Percentiles rank a stretch among this genome's conserved stretches.
phyloP scores from a whole-genome alignment of 2,888 invertebrate genomes.

The Diaphora mendica region DNA sequence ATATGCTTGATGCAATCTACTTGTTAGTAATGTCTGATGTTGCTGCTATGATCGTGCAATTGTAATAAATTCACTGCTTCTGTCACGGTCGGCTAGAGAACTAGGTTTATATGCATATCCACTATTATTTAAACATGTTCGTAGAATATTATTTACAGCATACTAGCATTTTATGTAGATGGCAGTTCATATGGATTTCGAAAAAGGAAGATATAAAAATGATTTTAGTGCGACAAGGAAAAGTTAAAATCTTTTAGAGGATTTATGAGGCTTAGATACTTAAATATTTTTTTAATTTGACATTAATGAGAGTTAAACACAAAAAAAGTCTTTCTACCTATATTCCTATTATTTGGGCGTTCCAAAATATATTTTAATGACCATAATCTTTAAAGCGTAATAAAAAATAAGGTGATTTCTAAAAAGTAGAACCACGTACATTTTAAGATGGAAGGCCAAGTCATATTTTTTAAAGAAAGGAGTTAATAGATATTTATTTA shows the following conservation, averaged over 20 bases:
- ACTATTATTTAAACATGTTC: neutral
- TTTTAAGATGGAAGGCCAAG: neutral
- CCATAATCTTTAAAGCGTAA: neutral
- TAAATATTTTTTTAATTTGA: neutral
- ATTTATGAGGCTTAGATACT: too few species aligned
- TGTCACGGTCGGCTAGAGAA: slow-evolving; percentile 14
- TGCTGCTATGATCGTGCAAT: slow-evolving; percentile 17
- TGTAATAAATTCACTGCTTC: slow-evolving; percentile 23
- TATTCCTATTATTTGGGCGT: neutral
- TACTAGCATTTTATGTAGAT: neutral
- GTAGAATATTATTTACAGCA: neutral
- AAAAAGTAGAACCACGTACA: neutral
- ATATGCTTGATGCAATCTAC: slow-evolving; percentile 11
- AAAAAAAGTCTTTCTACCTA: neutral
- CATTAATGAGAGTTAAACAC: neutral
- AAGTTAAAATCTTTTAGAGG: neutral
- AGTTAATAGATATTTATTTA: too few species aligned
- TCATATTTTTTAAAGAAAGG: too few species aligned
- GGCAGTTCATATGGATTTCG: neutral
- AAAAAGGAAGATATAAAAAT: neutral
- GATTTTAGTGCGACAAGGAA: neutral
- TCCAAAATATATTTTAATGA: neutral
- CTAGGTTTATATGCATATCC: slow-evolving; percentile 14
- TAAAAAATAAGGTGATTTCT: neutral
- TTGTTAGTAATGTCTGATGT: slow-evolving; percentile 6